These are phyloP conservation scores for Anguilla anguilla DNA, from an alignment of 2,797 vertebrate genomes.

Conservation along the genomic window DNA sequence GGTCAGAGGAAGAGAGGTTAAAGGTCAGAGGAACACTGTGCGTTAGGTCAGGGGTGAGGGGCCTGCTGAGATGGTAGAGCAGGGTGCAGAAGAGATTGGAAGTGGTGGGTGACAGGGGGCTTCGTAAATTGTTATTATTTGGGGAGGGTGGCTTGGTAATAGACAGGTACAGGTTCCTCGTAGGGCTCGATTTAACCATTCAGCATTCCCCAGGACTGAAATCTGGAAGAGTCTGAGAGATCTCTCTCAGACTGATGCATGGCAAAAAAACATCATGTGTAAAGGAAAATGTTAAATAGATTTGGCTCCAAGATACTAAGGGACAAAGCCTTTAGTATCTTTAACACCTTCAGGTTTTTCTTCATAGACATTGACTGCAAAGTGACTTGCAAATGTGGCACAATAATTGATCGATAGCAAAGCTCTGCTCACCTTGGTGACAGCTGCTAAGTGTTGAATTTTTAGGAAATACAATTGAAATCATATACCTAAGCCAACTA, in stretches of 20 bases:
- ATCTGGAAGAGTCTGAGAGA: constrained; percentile 75
- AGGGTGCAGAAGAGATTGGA: not conserved
- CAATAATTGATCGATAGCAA: not conserved
- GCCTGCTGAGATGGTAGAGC: not conserved
- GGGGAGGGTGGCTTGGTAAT: constrained; percentile 40
- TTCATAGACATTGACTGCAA: constrained; percentile 87
- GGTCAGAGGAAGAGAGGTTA: constrained; percentile 93
- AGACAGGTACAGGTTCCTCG: constrained; percentile 45
- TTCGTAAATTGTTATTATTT: constrained; percentile 72
- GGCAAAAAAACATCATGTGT: constrained; percentile 80
- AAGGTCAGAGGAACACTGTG: constrained; percentile 85
- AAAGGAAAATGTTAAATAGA: constrained; percentile 76
- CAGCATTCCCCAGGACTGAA: constrained; percentile 81
- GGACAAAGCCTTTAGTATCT: constrained; percentile 90
- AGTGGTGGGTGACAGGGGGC: not conserved
- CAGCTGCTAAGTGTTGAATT: not conserved
- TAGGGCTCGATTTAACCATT: constrained; percentile 83
- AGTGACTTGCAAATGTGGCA: not conserved
- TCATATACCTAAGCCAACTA: not conserved
- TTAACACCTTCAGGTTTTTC: constrained; percentile 85
- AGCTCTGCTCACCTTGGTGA: not conserved
- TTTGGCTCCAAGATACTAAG: constrained; percentile 91
- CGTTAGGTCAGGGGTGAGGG: constrained; percentile 74
- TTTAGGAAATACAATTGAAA: not conserved
- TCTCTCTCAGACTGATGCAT: constrained; percentile 78